Percentiles rank a stretch among this genome's conserved stretches.
Evolutionary conservation across 2,888 invertebrate species (phyloP).

Genomic region (Elegia similella): DNA sequence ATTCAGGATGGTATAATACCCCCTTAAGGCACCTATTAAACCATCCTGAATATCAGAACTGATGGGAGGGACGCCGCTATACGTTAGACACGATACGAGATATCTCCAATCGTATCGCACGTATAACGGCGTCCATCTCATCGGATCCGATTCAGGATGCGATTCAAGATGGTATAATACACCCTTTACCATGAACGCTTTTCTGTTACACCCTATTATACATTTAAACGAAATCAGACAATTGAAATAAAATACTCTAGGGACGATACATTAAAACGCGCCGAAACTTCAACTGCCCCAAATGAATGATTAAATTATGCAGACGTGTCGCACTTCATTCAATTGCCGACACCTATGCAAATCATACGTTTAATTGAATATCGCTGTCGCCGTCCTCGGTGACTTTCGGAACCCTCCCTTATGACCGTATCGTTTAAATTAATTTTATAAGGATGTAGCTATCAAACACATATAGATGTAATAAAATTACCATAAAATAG

Average conservation of each 20-base stretch:
- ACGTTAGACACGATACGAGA: too few relatives aligned
- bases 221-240: background rate
- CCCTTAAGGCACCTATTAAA: too few relatives aligned
- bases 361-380: conserved; percentile 78
- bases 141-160: too few relatives aligned
- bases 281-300: conserved; percentile 5
- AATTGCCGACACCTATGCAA: conserved; percentile 78
- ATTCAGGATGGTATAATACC: too few relatives aligned
- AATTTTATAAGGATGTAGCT: conserved; percentile 16
- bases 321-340: conserved; percentile 71
- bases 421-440: conserved; percentile 36
- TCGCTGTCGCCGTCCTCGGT: conserved; percentile 68
- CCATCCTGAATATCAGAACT: too few relatives aligned
- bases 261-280: background rate
- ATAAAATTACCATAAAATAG: conserved; percentile 7
- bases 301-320: conserved; percentile 66
- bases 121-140: too few relatives aligned
- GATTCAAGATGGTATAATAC: too few relatives aligned
- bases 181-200: too few relatives aligned
- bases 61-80: too few relatives aligned
- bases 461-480: background rate
- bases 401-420: conserved; percentile 48
- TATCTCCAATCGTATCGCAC: too few relatives aligned
- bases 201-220: background rate
- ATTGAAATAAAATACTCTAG: background rate